Evolutionary conservation across 2,797 vertebrate species (phyloP), one percentile per base, ranked within the genome.

Genomic region (Gymnoscopelus microlampas): DNA sequence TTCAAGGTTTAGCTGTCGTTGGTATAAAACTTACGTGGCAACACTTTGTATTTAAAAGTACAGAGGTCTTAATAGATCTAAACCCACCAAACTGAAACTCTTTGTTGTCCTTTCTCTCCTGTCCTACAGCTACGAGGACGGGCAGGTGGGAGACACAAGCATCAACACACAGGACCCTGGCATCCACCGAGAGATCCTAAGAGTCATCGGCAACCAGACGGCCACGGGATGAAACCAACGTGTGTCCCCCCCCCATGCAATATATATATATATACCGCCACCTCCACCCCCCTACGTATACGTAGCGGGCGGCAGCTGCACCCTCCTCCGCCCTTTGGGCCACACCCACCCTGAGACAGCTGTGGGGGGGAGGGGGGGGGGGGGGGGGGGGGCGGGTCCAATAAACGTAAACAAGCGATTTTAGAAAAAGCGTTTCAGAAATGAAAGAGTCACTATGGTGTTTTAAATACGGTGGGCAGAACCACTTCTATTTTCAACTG

Each of bases 181-280:
- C 86, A 95, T 95, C 89, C 91, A 96, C 84, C 95, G 93, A 88
- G 96, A 97, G 91, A 97, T 97, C 84, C 93, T 97, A 73, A 93
- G 96, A 84, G 95, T 96, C 72, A 96, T 96, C 82, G 96, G 96
- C 83, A 97, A 96, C 89, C 96, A 97, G 89, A 96, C 96, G 56
- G 96, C 95, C 76, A 96, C 95, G 77, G 95, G 96, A 84, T 96
- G 91, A 95, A 88, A 82, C 0, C 39, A 4, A 39, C 32, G 32
- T 35, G 32, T 35, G 29, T 4, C 4, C 32, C 3, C 48, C 50
- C 50, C 50, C 14, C n/a, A 7, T 51, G 12, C 50, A 51, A 13
- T 15, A 15, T 48, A 8, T 4, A 2, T n/a, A n/a, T n/a, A n/a
- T 19, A 19, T 19, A 19, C n/a, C 50, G 12, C 50, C 50, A 13